Conservation (phyloP, 2,797 vertebrate species). For the Enteromius fasciolatus region DNA sequence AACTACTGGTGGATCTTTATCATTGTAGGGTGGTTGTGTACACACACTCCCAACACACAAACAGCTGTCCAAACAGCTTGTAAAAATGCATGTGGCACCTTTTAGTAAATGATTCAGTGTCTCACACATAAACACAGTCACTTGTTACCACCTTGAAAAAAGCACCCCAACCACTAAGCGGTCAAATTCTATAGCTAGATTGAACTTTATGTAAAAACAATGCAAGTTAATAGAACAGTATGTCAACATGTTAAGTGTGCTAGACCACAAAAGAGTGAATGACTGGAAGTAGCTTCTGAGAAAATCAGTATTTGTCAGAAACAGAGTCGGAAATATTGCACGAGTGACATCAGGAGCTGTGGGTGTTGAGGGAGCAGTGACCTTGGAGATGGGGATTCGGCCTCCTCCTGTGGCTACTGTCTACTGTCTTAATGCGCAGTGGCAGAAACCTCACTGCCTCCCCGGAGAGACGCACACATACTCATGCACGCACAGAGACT, state of each 20-base stretch:
- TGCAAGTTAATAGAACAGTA: background rate
- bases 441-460: constrained; percentile 81
- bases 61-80: no score
- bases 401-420: constrained; percentile 74
- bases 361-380: constrained; percentile 48
- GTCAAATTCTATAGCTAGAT: background rate
- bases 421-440: constrained; percentile 77
- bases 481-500: constrained; percentile 50
- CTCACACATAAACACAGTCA: background rate
- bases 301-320: constrained; percentile 5
- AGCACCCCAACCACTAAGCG: background rate
- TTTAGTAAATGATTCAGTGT: background rate
- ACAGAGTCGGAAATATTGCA: background rate
- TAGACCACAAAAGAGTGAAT: background rate
- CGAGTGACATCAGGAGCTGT: constrained; percentile 17
- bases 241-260: background rate
- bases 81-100: no score
- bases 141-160: background rate
- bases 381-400: constrained; percentile 63
- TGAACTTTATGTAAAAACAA: background rate
- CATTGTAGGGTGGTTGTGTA: no score
- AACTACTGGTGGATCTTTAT: no score
- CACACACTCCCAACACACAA: no score
- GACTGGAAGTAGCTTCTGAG: background rate
- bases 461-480: constrained; percentile 66